Conservation (phyloP, 2,113 vertebrate genomes). For the Oryzias woworae region DNA sequence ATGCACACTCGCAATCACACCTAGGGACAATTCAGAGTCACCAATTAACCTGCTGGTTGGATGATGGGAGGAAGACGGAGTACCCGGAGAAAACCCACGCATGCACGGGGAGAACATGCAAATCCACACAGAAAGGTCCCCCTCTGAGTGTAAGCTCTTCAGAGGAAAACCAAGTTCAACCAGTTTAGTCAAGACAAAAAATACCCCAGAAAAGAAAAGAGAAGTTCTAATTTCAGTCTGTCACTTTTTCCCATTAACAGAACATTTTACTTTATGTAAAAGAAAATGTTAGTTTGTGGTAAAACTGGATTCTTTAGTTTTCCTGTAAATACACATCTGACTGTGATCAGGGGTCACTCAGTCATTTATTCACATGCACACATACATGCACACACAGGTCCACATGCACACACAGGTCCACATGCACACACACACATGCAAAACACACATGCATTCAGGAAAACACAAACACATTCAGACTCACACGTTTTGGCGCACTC, state of each 20-base stretch:
- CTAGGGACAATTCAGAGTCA: no score
- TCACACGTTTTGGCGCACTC: no score
- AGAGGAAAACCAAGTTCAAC: not conserved
- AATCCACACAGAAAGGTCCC: no score
- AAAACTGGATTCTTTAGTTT: slow-evolving; percentile 10
- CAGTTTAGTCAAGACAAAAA: not conserved
- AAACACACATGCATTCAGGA: no score
- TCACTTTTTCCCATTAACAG: not conserved
- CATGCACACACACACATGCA: no score
- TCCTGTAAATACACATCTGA: slow-evolving; percentile 1
- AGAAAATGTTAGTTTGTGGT: slow-evolving; percentile 1
- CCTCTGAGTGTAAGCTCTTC: not conserved
- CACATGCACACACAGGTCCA: not conserved
- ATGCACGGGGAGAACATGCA: no score
- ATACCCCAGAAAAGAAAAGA: not conserved
- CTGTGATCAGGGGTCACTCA: slow-evolving; percentile 13
- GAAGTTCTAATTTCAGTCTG: not conserved
- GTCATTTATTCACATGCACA: not conserved
- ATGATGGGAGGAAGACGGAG: no score
- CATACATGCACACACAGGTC: slow-evolving; percentile 6
- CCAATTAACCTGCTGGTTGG: no score
- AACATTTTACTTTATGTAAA: not conserved
- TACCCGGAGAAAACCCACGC: no score
- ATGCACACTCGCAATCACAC: no score
- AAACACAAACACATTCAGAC: no score